Evolutionary conservation across 1,140 invertebrate species (phyloP).

Genomic region (Drosophila lowei): DNA sequence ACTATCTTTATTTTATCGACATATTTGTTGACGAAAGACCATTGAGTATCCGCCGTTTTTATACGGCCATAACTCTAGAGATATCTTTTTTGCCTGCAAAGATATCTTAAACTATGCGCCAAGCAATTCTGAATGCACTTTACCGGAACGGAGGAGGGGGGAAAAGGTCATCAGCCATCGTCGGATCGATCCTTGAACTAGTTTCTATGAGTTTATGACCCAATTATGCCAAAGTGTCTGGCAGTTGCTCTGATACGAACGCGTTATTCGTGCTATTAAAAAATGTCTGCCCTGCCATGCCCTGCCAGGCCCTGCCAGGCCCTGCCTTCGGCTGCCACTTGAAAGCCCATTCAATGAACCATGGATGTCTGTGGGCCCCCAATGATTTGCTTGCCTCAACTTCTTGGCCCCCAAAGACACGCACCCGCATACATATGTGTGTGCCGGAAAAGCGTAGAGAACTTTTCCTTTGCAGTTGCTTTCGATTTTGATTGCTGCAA

Average conservation of each 20-base stretch:
- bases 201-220: slow-evolving; percentile 76
- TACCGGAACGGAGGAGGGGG: slow-evolving; percentile 36
- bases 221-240: slow-evolving; percentile 81
- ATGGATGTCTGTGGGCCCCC: slow-evolving; percentile 2
- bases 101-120: slow-evolving; percentile 33
- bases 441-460: not conserved
- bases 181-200: slow-evolving; percentile 67
- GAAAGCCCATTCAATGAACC: slow-evolving; percentile 19
- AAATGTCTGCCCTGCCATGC: not conserved
- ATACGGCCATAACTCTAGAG: too few relatives aligned
- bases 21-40: too few relatives aligned
- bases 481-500: slow-evolving; percentile 63
- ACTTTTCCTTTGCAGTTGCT: slow-evolving; percentile 27
- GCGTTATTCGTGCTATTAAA: slow-evolving; percentile 56
- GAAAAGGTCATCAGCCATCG: slow-evolving; percentile 59
- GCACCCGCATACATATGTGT: slow-evolving; percentile 14
- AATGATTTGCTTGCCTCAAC: slow-evolving; percentile 50
- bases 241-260: slow-evolving; percentile 62
- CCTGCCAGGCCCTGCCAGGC: too few relatives aligned
- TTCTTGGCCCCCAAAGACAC: slow-evolving; percentile 41
- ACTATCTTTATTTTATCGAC: too few relatives aligned
- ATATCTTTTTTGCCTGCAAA: too few relatives aligned
- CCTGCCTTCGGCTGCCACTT: not conserved
- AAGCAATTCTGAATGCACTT: slow-evolving; percentile 26
- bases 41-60: too few relatives aligned